Conservation (phyloP, 2,888 invertebrate species). For the Geophilus truncorum region DNA sequence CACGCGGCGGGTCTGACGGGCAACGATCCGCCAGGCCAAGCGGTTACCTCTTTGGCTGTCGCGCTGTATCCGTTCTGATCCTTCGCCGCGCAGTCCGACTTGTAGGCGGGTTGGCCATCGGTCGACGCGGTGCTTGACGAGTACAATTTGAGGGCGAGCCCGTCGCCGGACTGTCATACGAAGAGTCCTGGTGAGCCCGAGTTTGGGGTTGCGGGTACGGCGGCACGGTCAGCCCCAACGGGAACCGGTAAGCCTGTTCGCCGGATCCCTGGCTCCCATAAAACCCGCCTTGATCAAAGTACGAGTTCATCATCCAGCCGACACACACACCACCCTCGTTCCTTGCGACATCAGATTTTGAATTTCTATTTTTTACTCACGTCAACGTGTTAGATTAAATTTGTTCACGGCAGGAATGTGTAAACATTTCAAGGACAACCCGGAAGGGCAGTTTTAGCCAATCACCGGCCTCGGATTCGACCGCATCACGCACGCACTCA, state of each 20-base stretch:
- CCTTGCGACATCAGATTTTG: slow-evolving; percentile 37
- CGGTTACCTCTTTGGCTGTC: slow-evolving; percentile 53
- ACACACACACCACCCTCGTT: slow-evolving; percentile 36
- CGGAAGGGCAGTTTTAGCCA: slow-evolving; percentile 37
- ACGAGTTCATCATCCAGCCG: slow-evolving; percentile 73
- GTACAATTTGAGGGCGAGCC: slow-evolving; percentile 38
- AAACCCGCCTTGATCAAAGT: slow-evolving; percentile 93
- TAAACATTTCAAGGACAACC: slow-evolving; percentile 40
- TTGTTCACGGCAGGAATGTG: slow-evolving; percentile 38
- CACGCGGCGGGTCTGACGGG: slow-evolving; percentile 79
- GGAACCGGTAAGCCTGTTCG: slow-evolving; percentile 70
- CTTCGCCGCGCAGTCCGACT: slow-evolving; percentile 39
- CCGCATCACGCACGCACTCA: slow-evolving; percentile 32
- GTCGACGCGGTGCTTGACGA: slow-evolving; percentile 28
- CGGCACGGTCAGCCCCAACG: slow-evolving; percentile 66
- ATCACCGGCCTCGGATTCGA: slow-evolving; percentile 18
- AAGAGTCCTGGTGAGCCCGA: slow-evolving; percentile 80
- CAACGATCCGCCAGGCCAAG: slow-evolving; percentile 50
- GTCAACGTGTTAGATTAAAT: slow-evolving; percentile 40
- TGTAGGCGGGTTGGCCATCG: slow-evolving; percentile 38
- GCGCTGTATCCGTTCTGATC: slow-evolving; percentile 42
- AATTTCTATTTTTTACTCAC: slow-evolving; percentile 36
- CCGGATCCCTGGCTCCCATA: slow-evolving; percentile 72
- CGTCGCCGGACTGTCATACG: slow-evolving; percentile 70
- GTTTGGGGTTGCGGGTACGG: slow-evolving; percentile 64